Base-by-base conservation (phyloP, 2,888 invertebrate genomes). In the Agonum fuliginosum region DNA sequence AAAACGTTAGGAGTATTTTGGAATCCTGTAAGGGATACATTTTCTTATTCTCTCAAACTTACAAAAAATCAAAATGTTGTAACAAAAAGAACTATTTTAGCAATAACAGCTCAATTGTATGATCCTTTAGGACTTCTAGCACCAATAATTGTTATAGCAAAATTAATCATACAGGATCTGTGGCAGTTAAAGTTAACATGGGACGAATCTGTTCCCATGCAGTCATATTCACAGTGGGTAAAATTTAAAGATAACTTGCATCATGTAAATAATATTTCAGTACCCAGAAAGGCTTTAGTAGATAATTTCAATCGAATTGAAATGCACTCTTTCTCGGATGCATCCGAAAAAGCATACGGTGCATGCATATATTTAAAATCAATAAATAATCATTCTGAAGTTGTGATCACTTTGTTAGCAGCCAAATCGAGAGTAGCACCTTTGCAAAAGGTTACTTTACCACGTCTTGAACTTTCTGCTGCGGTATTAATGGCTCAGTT, bases 401-500 rank as follows among this genome's bases (percentile, higher is more conserved):
- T 48, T 37, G 14, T 27, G 5, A 22, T 48, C 12, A 43, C 58
- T 0, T 19, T 81, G 27, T 8, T 82, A 8, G 76, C 78, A 19
- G 72, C 81, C 2, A 82, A 82, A 72, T 80, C 82, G 4, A 62
- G 78, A 43, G 82, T 83, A 3, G 80, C 82, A 1, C 82, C 82
- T 5, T 19, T 79, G 4, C 81, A 81, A 58, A 79, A 67, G 22
- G 62, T 82, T 1, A 78, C 83, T 1, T 46, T 84, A 19, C 84
- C 84, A 6, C 20, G 80, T 8, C 67, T 84, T 6, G 84, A 84
- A 69, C 78, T 84, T 0, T 82, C 82, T 43, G 82, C 79, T n/a
- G 83, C 84, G 2, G 37, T 82, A 1, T 54, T 83, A 10, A 51
- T 82, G 3, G 69, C 82, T 4, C 65, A 80, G 43, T 78, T 83